Evolutionary conservation across 1,140 invertebrate species (phyloP), one percentile per base, ranked within the genome.

Genomic region (Drosophila dunni): DNA sequence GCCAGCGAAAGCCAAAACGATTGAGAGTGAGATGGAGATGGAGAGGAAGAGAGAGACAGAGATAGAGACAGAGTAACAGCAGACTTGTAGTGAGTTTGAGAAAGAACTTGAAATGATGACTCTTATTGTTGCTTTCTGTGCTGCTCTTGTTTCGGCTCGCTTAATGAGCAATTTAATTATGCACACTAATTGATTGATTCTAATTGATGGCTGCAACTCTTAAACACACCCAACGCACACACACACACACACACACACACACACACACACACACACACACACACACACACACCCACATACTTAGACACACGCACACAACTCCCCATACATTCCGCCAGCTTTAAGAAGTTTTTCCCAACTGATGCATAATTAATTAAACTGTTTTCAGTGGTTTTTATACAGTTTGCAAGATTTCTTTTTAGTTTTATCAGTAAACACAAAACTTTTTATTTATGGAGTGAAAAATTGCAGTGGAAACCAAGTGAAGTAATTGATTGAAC

Each of bases 111-210:
- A 48, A 56, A 24, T 58, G 44, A 38, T 40, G 51, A 65, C 60
- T 65, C 9, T 53, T 10, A 42, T 54, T 79, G 34, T 13, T 68
- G 13, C n/a, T 29, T 38, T 9, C 50, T 69, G 15, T 51, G 56
- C 45, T 57, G 50, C 11, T 58, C 33, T 51, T 58, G 15, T n/a
- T 46, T 20, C 40, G 36, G 44, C 13, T 33, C 73, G 53, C 62
- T 66, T 85, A 86, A 86, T 86, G 78, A 79, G 82, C 75, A 81
- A 79, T 73, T 85, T 79, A 86, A 86, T 81, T 86, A 86, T 86
- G 82, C 75, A 76, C 40, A 66, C 66, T 86, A 79, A 86, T 86
- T 86, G 82, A 86, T 86, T 81, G 82, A 67, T 79, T 72, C 65
- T 79, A 79, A 86, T 86, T 79, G 61, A 69, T 70, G 81, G 29